Evolutionary conservation across 2,797 vertebrate species (phyloP).

Genomic region (Huso huso): DNA sequence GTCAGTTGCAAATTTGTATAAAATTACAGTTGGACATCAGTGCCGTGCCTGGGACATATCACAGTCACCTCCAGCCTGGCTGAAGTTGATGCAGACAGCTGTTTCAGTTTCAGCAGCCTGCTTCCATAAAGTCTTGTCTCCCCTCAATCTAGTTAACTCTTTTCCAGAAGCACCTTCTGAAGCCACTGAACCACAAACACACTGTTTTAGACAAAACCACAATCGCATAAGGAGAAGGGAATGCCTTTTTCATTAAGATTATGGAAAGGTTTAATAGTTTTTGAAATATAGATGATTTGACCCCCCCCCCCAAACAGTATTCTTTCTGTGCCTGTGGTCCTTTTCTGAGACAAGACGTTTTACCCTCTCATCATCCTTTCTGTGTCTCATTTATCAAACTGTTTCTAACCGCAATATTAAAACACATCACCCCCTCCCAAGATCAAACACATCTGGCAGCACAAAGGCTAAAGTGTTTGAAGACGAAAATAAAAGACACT

Average conservation of each 20-base stretch:
- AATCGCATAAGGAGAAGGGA: too few relatives aligned
- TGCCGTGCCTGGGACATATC: background rate
- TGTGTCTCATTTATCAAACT: conserved; percentile 69
- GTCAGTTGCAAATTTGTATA: conserved; percentile 3
- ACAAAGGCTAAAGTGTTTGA: background rate
- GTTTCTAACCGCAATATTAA: conserved; percentile 57
- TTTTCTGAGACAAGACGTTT: conserved; percentile 61
- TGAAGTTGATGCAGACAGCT: background rate
- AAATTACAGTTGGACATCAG: conserved; percentile 5
- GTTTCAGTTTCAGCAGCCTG: background rate
- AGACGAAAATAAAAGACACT: background rate
- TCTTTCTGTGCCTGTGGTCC: conserved; percentile 49
- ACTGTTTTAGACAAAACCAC: too few relatives aligned
- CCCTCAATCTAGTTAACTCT: too few relatives aligned
- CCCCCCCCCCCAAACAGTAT: too few relatives aligned
- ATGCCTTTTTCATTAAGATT: too few relatives aligned
- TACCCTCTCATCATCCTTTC: conserved; percentile 56
- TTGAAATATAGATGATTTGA: background rate
- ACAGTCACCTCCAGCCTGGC: background rate
- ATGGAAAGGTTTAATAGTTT: too few relatives aligned
- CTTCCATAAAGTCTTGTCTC: background rate
- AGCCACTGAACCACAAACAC: too few relatives aligned
- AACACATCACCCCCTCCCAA: conserved; percentile 35
- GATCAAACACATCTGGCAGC: conserved; percentile 10
- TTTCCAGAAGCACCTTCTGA: too few relatives aligned